Conservation (phyloP, 2,797 vertebrate genomes). For the Spondyliosoma cantharus region DNA sequence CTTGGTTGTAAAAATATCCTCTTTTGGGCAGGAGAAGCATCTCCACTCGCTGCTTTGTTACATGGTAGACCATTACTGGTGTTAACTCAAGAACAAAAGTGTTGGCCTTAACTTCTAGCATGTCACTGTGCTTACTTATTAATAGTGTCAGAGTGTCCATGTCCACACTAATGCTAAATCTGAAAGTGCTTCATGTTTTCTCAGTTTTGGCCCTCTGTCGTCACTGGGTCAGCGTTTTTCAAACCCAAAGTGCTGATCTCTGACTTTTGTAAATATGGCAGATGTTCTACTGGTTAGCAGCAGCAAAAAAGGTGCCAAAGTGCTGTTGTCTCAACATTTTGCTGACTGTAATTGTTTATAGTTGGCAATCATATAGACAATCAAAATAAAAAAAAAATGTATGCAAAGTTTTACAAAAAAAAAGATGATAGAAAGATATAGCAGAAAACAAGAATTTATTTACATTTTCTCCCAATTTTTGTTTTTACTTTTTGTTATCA, state of each 20-base stretch:
- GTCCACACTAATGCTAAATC: not conserved
- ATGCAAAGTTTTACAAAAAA: too few species aligned
- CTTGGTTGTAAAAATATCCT: conserved; percentile 44
- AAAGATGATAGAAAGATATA: not conserved
- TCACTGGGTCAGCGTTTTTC: not conserved
- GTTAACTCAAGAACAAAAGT: not conserved
- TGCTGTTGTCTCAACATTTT: not conserved
- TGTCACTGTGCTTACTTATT: conserved; percentile 41
- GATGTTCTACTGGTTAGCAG: not conserved
- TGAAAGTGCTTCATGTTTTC: not conserved
- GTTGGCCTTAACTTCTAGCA: conserved; percentile 13
- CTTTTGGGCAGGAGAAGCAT: conserved; percentile 17
- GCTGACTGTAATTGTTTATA: not conserved
- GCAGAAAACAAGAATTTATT: not conserved
- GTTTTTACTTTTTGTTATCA: not conserved
- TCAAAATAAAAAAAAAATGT: not conserved
- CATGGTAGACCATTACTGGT: not conserved
- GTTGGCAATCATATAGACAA: not conserved
- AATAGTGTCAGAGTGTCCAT: not conserved
- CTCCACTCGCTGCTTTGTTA: not conserved
- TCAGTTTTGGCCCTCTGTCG: not conserved
- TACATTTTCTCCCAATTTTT: not conserved
- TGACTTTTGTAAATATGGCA: not conserved
- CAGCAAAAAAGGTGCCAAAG: not conserved
- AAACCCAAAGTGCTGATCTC: conserved; percentile 1